These are phyloP conservation scores for Gymnocypris eckloni DNA, from an alignment of 2,797 vertebrate genomes.

Conservation along the genomic window DNA sequence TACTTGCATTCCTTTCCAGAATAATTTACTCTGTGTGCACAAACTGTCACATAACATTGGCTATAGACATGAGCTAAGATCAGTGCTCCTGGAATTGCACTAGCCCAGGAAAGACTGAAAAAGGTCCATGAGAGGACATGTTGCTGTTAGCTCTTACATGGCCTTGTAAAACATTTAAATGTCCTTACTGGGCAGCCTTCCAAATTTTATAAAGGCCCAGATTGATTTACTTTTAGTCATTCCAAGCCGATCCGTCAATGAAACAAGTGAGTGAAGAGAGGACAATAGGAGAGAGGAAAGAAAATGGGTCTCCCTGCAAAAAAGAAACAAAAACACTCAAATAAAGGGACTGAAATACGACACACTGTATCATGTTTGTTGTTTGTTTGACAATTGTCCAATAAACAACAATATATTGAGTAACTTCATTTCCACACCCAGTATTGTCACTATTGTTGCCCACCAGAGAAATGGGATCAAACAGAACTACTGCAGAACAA, in stretches of 20 bases:
- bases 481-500: neutral
- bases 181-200: slow-evolving; percentile 40
- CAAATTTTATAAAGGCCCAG: slow-evolving; percentile 29
- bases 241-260: slow-evolving; percentile 37
- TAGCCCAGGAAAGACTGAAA: slow-evolving; percentile 11
- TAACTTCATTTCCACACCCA: neutral
- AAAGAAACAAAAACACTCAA: neutral
- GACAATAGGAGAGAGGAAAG: neutral
- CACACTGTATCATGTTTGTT: neutral
- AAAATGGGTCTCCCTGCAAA: neutral
- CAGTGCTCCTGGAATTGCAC: neutral
- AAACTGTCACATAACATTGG: slow-evolving; percentile 24
- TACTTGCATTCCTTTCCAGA: slow-evolving; percentile 1
- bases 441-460: neutral
- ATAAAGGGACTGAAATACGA: neutral
- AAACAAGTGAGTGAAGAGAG: slow-evolving; percentile 1
- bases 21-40: slow-evolving; percentile 17
- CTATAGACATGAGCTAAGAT: slow-evolving; percentile 10
- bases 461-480: neutral
- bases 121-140: slow-evolving; percentile 25
- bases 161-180: slow-evolving; percentile 27
- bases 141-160: slow-evolving; percentile 11
- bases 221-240: slow-evolving; percentile 43
- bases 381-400: neutral
- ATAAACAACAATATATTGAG: neutral